A percentile compares a stretch with the other conserved stretches of the same genome.
phyloP scores from a whole-genome alignment of 1,140 invertebrate genomes.

The Popillia japonica region DNA sequence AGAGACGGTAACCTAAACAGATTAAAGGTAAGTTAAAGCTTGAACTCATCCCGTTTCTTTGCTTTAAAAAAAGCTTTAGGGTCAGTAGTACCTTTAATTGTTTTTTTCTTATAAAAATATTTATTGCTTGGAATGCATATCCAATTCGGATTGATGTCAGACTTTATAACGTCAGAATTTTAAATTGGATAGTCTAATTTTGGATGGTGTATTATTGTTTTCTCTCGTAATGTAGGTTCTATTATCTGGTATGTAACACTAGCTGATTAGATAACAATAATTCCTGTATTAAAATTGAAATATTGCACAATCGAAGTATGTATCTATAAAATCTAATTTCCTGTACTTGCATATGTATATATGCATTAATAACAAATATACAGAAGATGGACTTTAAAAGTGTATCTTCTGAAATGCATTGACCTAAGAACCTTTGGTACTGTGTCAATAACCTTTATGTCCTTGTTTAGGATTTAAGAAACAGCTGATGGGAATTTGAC shows the following conservation, averaged over 20 bases:
- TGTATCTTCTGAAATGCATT: neutral
- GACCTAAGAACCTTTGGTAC: conserved; percentile 19
- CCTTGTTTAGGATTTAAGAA: conserved; percentile 16
- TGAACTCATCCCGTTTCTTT: conserved; percentile 1
- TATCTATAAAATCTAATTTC: neutral
- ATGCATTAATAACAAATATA: neutral
- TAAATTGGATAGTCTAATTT: neutral
- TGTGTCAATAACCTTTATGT: conserved; percentile 26
- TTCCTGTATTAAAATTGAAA: neutral
- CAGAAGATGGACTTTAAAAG: neutral
- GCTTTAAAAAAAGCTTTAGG: neutral
- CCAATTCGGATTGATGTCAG: neutral
- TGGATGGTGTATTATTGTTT: too few relatives aligned
- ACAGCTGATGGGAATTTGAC: conserved; percentile 12
- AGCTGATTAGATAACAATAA: neutral
- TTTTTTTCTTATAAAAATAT: neutral
- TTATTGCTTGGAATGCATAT: neutral
- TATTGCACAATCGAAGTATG: neutral
- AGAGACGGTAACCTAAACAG: conserved; percentile 74
- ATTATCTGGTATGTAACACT: neutral
- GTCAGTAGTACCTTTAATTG: neutral
- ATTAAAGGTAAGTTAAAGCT: conserved; percentile 66
- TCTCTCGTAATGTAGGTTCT: too few relatives aligned
- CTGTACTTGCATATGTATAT: neutral
- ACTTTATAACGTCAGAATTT: neutral